Conservation (phyloP, 2,113 vertebrate genomes). For the Ranitomeya variabilis region DNA sequence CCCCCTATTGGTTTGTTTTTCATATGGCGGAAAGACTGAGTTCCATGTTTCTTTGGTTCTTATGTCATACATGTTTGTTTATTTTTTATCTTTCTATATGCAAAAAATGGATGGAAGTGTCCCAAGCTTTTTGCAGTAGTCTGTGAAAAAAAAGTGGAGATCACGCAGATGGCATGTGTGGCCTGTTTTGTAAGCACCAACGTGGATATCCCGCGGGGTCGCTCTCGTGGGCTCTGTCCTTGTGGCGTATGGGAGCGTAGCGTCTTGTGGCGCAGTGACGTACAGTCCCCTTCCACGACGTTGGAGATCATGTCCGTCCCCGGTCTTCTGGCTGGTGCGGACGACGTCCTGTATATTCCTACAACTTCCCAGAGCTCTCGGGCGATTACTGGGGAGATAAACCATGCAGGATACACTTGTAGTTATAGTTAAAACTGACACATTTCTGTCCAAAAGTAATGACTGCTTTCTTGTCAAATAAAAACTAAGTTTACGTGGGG, state of each 20-base stretch:
- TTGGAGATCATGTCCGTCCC: constrained; percentile 66
- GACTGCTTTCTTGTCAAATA: too few species aligned
- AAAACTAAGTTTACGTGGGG: neutral
- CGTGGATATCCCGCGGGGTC: constrained; percentile 67
- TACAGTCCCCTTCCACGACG: constrained; percentile 69
- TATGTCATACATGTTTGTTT: too few species aligned
- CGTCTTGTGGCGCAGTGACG: constrained; percentile 61
- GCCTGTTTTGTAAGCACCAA: constrained; percentile 35
- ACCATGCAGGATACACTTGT: constrained; percentile 66
- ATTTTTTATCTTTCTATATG: too few species aligned
- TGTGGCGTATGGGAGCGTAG: constrained; percentile 73
- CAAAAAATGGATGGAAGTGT: too few species aligned
- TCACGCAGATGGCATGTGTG: too few species aligned
- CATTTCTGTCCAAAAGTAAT: too few species aligned
- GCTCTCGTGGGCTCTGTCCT: constrained; percentile 68
- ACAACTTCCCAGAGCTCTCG: constrained; percentile 68
- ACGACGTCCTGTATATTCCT: constrained; percentile 69
- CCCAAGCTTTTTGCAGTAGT: too few species aligned
- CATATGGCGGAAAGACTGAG: too few species aligned
- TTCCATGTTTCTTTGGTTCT: too few species aligned
- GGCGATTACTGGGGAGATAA: constrained; percentile 72
- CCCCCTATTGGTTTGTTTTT: too few species aligned
- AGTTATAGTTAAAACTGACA: too few species aligned
- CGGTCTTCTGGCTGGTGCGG: constrained; percentile 59
- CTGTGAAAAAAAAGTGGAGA: neutral